These are phyloP conservation scores for Neolamprologus ventralis DNA, from an alignment of 2,113 vertebrate species.

Conservation along the genomic window DNA sequence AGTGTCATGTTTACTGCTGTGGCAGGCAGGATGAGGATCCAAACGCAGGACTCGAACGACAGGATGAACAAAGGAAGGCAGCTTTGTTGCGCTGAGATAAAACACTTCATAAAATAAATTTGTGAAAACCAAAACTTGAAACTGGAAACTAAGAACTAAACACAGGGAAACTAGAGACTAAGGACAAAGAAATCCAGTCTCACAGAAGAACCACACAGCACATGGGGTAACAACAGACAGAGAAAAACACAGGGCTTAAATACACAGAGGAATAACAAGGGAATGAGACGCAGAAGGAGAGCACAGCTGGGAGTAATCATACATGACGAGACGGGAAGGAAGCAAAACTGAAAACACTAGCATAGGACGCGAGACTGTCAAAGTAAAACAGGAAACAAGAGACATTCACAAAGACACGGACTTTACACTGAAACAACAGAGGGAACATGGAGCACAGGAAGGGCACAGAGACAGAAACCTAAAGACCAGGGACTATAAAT, in stretches of 20 bases:
- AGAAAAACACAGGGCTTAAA: not conserved
- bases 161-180: not conserved
- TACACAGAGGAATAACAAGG: not conserved
- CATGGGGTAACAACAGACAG: not conserved
- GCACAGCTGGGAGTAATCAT: not conserved
- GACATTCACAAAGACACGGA: not conserved
- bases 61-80: not conserved
- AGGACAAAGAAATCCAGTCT: not conserved
- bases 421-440: not conserved
- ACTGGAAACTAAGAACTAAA: not conserved
- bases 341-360: not conserved
- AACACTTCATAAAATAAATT: not conserved
- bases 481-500: not conserved
- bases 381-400: not conserved
- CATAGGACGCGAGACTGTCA: fast-evolving
- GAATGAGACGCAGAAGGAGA: not conserved
- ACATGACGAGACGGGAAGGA: not conserved
- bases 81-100: not conserved
- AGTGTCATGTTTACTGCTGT: not conserved
- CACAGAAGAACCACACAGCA: not conserved
- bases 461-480: not conserved
- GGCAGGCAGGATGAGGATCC: not conserved
- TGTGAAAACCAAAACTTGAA: not conserved
- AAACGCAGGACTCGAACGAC: not conserved
- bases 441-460: not conserved